A percentile compares a stretch with the other conserved stretches of the same genome.
These are phyloP conservation scores for Siderastrea radians DNA, from an alignment of 92 coral and sea anemone genomes.

Conservation along the genomic window DNA sequence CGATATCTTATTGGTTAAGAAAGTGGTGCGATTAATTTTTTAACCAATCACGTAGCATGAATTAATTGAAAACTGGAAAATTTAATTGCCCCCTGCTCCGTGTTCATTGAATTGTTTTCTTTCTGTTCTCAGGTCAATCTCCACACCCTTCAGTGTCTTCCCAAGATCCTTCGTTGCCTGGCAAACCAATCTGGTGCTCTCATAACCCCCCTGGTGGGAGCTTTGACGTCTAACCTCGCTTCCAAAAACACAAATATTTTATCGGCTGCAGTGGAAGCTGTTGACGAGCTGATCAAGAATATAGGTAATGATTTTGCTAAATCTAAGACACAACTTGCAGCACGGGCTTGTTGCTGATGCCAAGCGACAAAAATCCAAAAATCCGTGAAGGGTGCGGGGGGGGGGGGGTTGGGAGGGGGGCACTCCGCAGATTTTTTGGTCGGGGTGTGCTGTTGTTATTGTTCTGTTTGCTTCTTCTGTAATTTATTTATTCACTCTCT, in stretches of 20 bases:
- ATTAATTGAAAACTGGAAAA: too few relatives aligned
- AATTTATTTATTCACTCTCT: neutral
- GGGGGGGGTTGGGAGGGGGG: too few relatives aligned
- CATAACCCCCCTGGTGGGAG: slow-evolving; percentile 82
- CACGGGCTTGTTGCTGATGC: too few relatives aligned
- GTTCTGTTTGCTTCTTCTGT: too few relatives aligned
- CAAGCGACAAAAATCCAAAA: too few relatives aligned
- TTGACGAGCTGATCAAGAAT: slow-evolving; percentile 77
- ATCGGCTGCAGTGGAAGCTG: slow-evolving; percentile 81
- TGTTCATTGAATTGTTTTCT: neutral
- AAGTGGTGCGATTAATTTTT: too few relatives aligned
- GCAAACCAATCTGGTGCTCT: slow-evolving; percentile 82
- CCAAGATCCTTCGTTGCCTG: slow-evolving; percentile 79
- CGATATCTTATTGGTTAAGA: too few relatives aligned
- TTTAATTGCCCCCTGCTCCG: too few relatives aligned
- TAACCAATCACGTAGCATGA: too few relatives aligned
- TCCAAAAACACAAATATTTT: slow-evolving; percentile 89
- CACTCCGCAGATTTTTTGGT: too few relatives aligned
- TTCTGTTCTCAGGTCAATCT: slow-evolving; percentile 83
- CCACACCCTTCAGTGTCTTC: slow-evolving; percentile 88
- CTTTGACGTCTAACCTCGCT: slow-evolving; percentile 92
- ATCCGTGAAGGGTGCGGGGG: too few relatives aligned
- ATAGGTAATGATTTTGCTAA: slow-evolving; percentile 69
- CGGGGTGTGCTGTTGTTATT: neutral
- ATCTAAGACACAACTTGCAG: neutral